Evolutionary conservation across 2,888 invertebrate species (phyloP).

Genomic region (Eupithecia centaureata): DNA sequence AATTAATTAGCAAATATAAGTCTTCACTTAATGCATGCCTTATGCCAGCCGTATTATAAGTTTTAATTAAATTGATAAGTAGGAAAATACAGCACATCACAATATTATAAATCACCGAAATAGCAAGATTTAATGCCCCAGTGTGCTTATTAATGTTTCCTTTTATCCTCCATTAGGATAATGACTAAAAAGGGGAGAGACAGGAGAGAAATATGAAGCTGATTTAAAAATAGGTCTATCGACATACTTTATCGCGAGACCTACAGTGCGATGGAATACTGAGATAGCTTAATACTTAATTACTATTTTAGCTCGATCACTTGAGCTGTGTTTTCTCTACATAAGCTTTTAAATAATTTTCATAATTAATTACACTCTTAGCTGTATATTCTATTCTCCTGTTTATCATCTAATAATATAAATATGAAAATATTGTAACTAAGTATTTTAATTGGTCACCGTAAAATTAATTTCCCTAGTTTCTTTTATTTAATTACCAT

Average conservation of each 20-base stretch:
- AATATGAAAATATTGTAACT: too few species aligned
- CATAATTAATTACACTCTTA: too few species aligned
- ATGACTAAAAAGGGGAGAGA: conserved; percentile 30
- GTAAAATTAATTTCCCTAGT: too few species aligned
- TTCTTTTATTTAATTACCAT: too few species aligned
- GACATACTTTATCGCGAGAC: conserved; percentile 48
- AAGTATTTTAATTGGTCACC: too few species aligned
- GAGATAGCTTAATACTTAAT: neutral
- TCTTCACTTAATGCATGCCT: neutral
- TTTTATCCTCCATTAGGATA: conserved; percentile 40
- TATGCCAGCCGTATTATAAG: neutral
- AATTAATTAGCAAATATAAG: neutral
- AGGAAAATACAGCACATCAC: neutral
- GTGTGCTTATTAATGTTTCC: conserved; percentile 40
- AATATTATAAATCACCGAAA: conserved; percentile 23
- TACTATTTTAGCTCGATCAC: neutral
- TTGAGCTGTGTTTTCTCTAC: too few species aligned
- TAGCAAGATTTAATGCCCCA: conserved; percentile 34
- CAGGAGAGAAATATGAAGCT: conserved; percentile 31
- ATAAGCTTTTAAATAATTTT: too few species aligned
- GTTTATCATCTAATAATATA: too few species aligned
- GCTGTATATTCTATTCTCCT: too few species aligned
- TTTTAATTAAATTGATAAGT: conserved; percentile 24
- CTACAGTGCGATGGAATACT: neutral
- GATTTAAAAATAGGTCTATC: conserved; percentile 48